Base-by-base conservation (phyloP, 2,888 invertebrate species). In the Panopea generosa region DNA sequence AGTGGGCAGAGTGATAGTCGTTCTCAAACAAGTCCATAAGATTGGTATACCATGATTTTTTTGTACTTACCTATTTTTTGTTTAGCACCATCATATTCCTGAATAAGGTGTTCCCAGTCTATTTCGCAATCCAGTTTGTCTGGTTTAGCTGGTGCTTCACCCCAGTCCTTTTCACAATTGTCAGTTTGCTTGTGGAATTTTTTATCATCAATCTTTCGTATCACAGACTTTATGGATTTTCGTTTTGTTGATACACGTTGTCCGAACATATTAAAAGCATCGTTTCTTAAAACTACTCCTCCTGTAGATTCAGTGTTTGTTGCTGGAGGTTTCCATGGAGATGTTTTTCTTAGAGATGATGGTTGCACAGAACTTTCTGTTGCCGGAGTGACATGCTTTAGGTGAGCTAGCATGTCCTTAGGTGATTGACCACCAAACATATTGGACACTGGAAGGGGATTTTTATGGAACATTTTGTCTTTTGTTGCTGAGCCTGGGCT, bases 81-180 rank as follows among this genome's bases (percentile, higher is more conserved):
- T 29, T 24, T 26, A 9, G 29, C 26, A 11, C 29, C 27, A n/a
- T 75, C 49, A 27, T 60, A 70, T 20, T 70, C 75, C 7, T 22
- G n/a, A 38, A 9, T 45, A 6, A 75, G 29, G 9, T 60, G 40
- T 2, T 70, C 66, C 49, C 65, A 29, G 24, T 75, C 75, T 40
- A 75, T 45, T 29, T 75, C 75, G 47, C n/a, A 60, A 40, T 61
- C 66, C 16, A 75, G 45, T 53, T 56, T 66, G 16, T 24, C 47
- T 56, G 75, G 75, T 57, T 75, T 75, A 4, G 38, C 61, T 20
- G 75, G 75, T n/a, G 61, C 49, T 16, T 14, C 27, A 22, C 22
- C 56, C 1, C 40, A n/a, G 43, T 50, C 61, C 50, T 56, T 60
- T 49, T 65, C n/a, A 49, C 49, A 43, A 4, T 59, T 59, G 7